Evolutionary conservation across 2,888 invertebrate genomes (phyloP).

Genomic region (Eupithecia tripunctaria): DNA sequence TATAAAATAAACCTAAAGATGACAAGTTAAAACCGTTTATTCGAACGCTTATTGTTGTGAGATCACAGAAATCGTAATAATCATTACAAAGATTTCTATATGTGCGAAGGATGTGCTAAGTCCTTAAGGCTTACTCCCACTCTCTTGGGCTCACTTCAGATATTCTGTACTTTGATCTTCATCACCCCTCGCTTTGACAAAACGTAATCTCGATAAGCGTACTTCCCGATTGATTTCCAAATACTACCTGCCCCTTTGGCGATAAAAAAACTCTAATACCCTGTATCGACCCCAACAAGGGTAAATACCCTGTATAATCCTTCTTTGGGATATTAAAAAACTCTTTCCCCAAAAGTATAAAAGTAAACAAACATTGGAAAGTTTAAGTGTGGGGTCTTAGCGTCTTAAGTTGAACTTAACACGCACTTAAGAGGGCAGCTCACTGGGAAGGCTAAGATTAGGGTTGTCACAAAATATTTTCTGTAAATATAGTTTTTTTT

Average conservation of each 20-base stretch:
- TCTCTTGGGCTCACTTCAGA: not conserved
- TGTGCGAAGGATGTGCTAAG: not conserved
- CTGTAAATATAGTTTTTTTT: not conserved
- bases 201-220: constrained; percentile 7
- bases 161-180: constrained; percentile 2
- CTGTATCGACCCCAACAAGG: not conserved
- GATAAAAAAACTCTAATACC: not conserved
- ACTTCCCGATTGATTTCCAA: not conserved
- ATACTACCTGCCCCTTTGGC: not conserved
- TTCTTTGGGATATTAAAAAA: constrained; percentile 38
- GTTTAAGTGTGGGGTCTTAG: constrained; percentile 51
- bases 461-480: constrained; percentile 39
- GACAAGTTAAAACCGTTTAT: too few species aligned
- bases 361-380: constrained; percentile 49
- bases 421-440: constrained; percentile 51
- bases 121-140: not conserved
- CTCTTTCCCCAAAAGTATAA: constrained; percentile 37
- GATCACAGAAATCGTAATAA: too few species aligned
- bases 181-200: not conserved
- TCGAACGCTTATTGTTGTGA: too few species aligned
- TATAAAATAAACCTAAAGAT: too few species aligned
- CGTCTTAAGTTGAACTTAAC: constrained; percentile 56
- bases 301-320: constrained; percentile 7
- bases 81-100: too few species aligned
- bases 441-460: constrained; percentile 41